These are phyloP conservation scores for Aythya baeri DNA, from an alignment of 2,113 vertebrate species.

Conservation along the genomic window DNA sequence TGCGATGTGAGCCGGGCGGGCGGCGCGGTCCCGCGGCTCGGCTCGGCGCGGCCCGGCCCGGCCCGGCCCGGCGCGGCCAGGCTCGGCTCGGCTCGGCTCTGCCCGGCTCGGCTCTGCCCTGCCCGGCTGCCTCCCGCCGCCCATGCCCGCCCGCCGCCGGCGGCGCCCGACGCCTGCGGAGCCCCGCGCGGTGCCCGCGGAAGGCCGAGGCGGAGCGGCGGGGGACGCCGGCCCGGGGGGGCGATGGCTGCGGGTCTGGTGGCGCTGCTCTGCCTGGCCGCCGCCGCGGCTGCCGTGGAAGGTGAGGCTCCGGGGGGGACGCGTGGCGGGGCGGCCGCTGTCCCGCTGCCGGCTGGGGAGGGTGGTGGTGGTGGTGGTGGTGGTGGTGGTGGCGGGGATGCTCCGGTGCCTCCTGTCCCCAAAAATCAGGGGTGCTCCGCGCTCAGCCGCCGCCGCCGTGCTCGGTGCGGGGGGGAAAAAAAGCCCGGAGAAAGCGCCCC, in stretches of 20 bases:
- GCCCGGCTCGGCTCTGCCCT: background rate
- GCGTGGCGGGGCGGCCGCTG: background rate
- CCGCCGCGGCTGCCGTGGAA: constrained; percentile 81
- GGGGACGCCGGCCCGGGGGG: constrained; percentile 13
- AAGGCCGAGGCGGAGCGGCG: constrained; percentile 8
- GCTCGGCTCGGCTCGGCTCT: too few relatives aligned
- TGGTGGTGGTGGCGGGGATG: background rate
- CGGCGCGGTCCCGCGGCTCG: background rate
- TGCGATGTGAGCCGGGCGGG: constrained; percentile 74
- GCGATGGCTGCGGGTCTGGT: constrained; percentile 78
- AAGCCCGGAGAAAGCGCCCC: background rate
- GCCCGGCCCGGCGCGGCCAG: too few relatives aligned
- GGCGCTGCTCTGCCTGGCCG: constrained; percentile 78
- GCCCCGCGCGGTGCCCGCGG: constrained; percentile 22
- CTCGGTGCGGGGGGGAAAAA: too few relatives aligned
- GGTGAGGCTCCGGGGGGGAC: constrained; percentile 59
- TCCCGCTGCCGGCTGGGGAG: background rate
- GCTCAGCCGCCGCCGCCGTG: too few relatives aligned
- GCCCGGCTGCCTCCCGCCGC: constrained; percentile 45
- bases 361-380: background rate
- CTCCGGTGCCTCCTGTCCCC: background rate
- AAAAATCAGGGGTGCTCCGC: too few relatives aligned
- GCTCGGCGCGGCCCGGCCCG: too few relatives aligned
- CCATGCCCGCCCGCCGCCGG: constrained; percentile 71
- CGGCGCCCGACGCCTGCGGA: constrained; percentile 73